Base-by-base conservation (phyloP, 2,888 invertebrate species). In the Phengaris alcon region DNA sequence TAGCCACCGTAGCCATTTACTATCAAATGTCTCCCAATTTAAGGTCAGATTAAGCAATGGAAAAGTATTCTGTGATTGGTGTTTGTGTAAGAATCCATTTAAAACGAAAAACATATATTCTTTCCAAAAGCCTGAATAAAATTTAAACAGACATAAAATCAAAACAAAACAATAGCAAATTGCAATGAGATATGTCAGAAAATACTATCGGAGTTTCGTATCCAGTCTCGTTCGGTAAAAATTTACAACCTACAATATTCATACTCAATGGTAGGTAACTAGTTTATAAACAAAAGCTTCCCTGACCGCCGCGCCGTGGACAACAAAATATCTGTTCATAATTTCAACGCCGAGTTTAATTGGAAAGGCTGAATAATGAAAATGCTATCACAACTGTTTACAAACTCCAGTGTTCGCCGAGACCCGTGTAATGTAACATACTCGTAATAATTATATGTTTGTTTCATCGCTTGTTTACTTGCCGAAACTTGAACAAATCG, bases 311-410 rank as follows among this genome's bases (percentile, higher is more conserved):
- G 22, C 22, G 46, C 64, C 12, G 6, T 64, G 35, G 12, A 6
- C 12, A 6, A 6, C 35, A 64, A 10, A 64, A 59, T 22, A 15
- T 9, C 22, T 35, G 35, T 64, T 64, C 2, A 64, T 64, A 35
- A 64, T 64, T 64, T 35, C 13, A 10, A 35, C 59, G 22, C 12
- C 35, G 7, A 64, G 64, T 64, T 64, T 44, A 64, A 35, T 64
- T 64, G 64, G 35, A 44, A 35, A 35, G 35, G 35, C 13, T 64
- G 35, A 64, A 64, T 64, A 64, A 64, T 64, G 35, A 64, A 44
- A 64, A 68, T 52, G 6, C 73, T 35, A 46, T 64, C 64, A 64
- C 72, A 57, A 74, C 12, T 15, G 59, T 59, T 59, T 59, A 59
- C 59, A 22, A 22, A 22, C 54, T 10, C 48, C 22, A 9, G 59